These are phyloP conservation scores for Pelobates cultripes DNA, from an alignment of 2,797 vertebrate species.

Conservation along the genomic window DNA sequence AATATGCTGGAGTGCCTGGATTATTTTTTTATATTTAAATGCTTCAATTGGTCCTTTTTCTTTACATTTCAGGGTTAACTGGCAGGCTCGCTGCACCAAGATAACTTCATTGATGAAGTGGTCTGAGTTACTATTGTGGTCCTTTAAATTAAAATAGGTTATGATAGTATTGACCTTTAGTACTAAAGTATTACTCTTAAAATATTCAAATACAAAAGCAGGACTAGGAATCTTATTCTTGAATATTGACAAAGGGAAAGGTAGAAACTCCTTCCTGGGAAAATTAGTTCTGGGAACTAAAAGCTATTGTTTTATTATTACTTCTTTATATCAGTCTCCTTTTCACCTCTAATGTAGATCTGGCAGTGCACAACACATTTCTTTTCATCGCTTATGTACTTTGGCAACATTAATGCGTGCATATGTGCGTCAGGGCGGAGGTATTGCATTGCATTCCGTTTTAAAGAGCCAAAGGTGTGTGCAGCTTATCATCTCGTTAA, in stretches of 20 bases:
- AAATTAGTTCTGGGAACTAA: constrained; percentile 16
- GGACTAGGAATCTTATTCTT: neutral
- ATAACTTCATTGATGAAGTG: too few relatives aligned
- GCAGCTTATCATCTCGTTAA: too few relatives aligned
- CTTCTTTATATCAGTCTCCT: constrained; percentile 30
- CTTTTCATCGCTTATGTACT: constrained; percentile 27
- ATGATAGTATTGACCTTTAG: too few relatives aligned
- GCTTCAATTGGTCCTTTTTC: too few relatives aligned
- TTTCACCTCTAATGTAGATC: constrained; percentile 21
- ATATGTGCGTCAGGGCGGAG: constrained; percentile 3
- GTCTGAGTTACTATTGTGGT: too few relatives aligned
- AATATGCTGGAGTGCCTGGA: too few relatives aligned
- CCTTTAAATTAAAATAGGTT: too few relatives aligned
- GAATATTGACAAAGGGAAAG: neutral
- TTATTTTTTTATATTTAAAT: too few relatives aligned
- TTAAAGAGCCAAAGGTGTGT: too few relatives aligned
- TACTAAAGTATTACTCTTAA: neutral
- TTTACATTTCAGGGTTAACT: too few relatives aligned
- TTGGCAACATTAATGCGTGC: constrained; percentile 35
- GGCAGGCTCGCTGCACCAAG: too few relatives aligned
- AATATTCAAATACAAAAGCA: neutral
- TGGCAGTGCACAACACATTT: constrained; percentile 38
- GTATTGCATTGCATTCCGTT: neutral
- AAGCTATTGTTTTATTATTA: constrained; percentile 27
- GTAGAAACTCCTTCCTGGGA: neutral